A percentile compares a stretch with the other conserved stretches of the same genome.
These are phyloP conservation scores for Desmophyllum pertusum DNA, from an alignment of 92 coral and sea anemone genomes.

Conservation along the genomic window DNA sequence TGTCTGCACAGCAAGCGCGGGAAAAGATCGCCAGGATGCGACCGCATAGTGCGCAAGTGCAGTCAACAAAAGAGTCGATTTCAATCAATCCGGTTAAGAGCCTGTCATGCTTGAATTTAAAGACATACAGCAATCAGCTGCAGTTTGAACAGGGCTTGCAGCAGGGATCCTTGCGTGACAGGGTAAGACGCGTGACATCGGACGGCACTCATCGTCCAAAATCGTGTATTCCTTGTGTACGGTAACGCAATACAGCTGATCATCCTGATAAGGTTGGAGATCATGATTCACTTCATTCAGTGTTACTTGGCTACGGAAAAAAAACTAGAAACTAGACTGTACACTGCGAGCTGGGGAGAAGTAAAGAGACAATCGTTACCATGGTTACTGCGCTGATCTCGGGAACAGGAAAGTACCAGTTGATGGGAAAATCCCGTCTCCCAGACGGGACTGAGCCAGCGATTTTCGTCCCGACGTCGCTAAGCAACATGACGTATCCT, in stretches of 20 bases:
- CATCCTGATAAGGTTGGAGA: background rate
- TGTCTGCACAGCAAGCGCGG: constrained; percentile 78
- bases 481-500: no score
- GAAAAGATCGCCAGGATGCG: constrained; percentile 74
- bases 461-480: no score
- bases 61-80: constrained; percentile 51
- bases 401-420: no score
- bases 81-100: constrained; percentile 79
- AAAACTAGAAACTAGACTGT: background rate
- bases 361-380: background rate
- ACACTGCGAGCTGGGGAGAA: background rate
- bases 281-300: background rate
- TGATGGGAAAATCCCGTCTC: no score
- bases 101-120: constrained; percentile 81
- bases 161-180: constrained; percentile 30
- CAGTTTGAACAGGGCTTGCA: constrained; percentile 64
- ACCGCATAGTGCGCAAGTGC: constrained; percentile 87
- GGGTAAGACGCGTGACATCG: constrained; percentile 27
- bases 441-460: no score
- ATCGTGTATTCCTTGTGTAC: constrained; percentile 61
- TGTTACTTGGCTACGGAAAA: background rate
- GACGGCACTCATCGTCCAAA: constrained; percentile 64
- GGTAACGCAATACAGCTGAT: constrained; percentile 6
- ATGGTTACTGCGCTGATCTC: background rate
- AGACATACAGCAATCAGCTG: constrained; percentile 82